Conservation (phyloP, 2,888 invertebrate genomes). For the Caenorhabditis angaria region DNA sequence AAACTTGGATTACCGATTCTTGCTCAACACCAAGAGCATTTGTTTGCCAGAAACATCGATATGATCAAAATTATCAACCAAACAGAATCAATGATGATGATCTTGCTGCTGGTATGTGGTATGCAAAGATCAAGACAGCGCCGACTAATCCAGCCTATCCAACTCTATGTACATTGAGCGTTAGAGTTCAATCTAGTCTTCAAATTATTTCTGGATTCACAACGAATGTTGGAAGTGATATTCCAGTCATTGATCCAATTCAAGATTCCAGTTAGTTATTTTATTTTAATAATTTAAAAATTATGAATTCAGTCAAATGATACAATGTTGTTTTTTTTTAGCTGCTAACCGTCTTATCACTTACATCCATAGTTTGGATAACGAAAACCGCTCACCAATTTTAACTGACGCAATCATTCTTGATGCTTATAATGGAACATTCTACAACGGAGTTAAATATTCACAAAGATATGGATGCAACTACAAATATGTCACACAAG, state of each 20-base stretch:
- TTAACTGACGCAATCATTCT: slow-evolving; percentile 47
- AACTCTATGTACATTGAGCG: slow-evolving; percentile 24
- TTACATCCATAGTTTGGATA: slow-evolving; percentile 42
- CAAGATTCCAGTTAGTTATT: slow-evolving; percentile 22
- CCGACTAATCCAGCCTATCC: slow-evolving; percentile 15
- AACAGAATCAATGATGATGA: slow-evolving; percentile 45
- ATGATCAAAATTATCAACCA: slow-evolving; percentile 44
- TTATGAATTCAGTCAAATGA: too few relatives aligned
- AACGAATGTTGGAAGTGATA: slow-evolving; percentile 39
- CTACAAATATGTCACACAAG: slow-evolving; percentile 52
- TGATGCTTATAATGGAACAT: slow-evolving; percentile 49
- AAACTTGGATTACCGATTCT: slow-evolving; percentile 43
- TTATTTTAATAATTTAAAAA: neutral
- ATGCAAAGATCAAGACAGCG: slow-evolving; percentile 36
- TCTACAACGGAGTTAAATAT: slow-evolving; percentile 56
- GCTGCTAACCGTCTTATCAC: slow-evolving; percentile 49
- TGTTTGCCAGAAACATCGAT: slow-evolving; percentile 60
- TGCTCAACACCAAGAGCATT: slow-evolving; percentile 47
- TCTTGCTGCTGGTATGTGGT: slow-evolving; percentile 58
- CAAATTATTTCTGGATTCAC: slow-evolving; percentile 55
- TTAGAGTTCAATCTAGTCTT: slow-evolving; percentile 57
- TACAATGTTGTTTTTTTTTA: too few relatives aligned
- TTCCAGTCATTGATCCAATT: slow-evolving; percentile 49
- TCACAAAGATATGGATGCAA: slow-evolving; percentile 45
- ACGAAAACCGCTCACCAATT: slow-evolving; percentile 39